Conservation (phyloP, 2,797 vertebrate species). For the Danio tinwini region DNA sequence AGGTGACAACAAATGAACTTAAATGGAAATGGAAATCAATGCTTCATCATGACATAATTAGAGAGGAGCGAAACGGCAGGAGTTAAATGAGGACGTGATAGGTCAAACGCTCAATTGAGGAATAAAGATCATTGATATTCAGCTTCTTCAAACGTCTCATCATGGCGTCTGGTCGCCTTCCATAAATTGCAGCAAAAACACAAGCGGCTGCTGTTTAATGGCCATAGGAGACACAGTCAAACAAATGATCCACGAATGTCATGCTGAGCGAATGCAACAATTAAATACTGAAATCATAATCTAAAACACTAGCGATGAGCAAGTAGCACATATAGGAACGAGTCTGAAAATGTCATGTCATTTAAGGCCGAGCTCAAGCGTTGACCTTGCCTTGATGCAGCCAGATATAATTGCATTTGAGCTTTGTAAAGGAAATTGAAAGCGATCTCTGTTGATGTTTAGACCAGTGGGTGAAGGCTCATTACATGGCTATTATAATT, state of each 20-base stretch:
- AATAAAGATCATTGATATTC: slow-evolving; percentile 64
- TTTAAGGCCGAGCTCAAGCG: slow-evolving; percentile 16
- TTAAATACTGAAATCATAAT: slow-evolving; percentile 31
- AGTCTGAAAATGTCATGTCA: slow-evolving; percentile 30
- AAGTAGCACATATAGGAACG: slow-evolving; percentile 26
- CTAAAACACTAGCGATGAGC: slow-evolving; percentile 38
- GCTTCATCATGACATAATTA: slow-evolving; percentile 64
- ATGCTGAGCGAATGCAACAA: slow-evolving; percentile 7
- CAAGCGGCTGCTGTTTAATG: slow-evolving; percentile 39
- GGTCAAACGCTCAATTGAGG: slow-evolving; percentile 53
- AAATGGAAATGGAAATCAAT: slow-evolving; percentile 59
- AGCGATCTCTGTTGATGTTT: slow-evolving; percentile 52
- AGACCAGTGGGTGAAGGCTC: slow-evolving; percentile 44
- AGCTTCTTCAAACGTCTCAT: slow-evolving; percentile 62
- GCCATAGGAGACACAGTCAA: slow-evolving; percentile 21
- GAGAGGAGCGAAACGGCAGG: slow-evolving; percentile 46
- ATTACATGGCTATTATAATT: slow-evolving; percentile 63
- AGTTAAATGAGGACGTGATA: slow-evolving; percentile 48
- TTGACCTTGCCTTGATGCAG: slow-evolving; percentile 40
- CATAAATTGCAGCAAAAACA: slow-evolving; percentile 24
- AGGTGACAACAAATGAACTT: slow-evolving; percentile 42
- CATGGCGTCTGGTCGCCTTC: slow-evolving; percentile 61
- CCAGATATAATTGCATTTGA: slow-evolving; percentile 49
- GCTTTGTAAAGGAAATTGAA: slow-evolving; percentile 55
- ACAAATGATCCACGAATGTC: slow-evolving; percentile 21